These are phyloP conservation scores for Oxyteleia sp. DNA, from an alignment of 2,888 invertebrate species.

Conservation along the genomic window DNA sequence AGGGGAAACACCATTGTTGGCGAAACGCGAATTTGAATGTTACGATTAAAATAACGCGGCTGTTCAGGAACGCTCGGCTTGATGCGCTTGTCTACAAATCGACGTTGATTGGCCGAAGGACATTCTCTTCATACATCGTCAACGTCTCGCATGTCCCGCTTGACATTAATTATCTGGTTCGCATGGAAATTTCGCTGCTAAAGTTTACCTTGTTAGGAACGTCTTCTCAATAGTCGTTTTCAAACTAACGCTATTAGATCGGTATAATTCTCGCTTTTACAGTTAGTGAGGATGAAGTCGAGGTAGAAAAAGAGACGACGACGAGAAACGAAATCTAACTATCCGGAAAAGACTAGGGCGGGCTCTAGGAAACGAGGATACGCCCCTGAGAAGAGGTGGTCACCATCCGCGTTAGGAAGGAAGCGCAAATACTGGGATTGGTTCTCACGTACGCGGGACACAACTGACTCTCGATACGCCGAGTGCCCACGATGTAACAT, in stretches of 20 bases:
- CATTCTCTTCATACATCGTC: conserved; percentile 69
- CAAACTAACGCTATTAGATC: conserved; percentile 65
- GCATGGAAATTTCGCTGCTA: conserved; percentile 65
- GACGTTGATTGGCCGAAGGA: conserved; percentile 71
- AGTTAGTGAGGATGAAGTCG: conserved; percentile 52
- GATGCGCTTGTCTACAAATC: conserved; percentile 60
- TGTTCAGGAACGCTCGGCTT: conserved; percentile 9
- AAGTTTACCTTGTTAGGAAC: conserved; percentile 70
- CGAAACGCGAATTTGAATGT: too few relatives aligned
- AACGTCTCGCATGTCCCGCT: conserved; percentile 59
- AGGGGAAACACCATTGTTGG: too few relatives aligned
- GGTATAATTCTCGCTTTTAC: conserved; percentile 69
- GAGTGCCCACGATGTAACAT: conserved; percentile 80
- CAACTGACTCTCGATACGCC: conserved; percentile 81
- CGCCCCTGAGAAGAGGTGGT: conserved; percentile 86
- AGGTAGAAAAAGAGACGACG: conserved; percentile 38
- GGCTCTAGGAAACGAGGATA: conserved; percentile 78
- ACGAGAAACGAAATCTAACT: conserved; percentile 60
- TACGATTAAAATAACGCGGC: conserved; percentile 3
- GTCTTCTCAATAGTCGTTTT: conserved; percentile 56
- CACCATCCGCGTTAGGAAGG: conserved; percentile 85
- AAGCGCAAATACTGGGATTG: conserved; percentile 86
- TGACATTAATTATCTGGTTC: conserved; percentile 65
- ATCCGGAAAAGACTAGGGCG: conserved; percentile 81
- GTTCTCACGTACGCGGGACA: conserved; percentile 84